These are phyloP conservation scores for Callyntrura guangdongensis DNA, from an alignment of 2,888 invertebrate genomes.

Conservation along the genomic window DNA sequence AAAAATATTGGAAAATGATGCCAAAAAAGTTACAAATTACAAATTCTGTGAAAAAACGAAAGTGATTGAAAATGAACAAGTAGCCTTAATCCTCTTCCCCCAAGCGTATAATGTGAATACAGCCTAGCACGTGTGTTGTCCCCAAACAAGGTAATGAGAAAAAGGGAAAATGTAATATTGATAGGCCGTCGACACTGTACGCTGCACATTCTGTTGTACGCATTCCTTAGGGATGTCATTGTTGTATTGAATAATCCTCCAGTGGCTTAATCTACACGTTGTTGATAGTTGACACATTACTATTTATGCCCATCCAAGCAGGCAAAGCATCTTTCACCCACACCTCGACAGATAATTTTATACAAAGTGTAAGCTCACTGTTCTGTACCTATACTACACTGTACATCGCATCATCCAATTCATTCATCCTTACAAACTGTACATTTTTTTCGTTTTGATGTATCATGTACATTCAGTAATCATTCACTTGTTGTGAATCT, in stretches of 20 bases:
- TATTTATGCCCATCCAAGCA: slow-evolving; percentile 52
- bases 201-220: slow-evolving; percentile 6
- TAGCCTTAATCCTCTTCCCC: slow-evolving; percentile 11
- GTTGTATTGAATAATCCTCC: slow-evolving; percentile 69
- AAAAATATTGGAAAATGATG: neutral
- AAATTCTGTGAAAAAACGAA: neutral
- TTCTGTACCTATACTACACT: neutral
- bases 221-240: slow-evolving; percentile 70
- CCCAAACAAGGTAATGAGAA: slow-evolving; percentile 48
- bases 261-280: slow-evolving; percentile 66
- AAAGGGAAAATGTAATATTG: slow-evolving; percentile 62
- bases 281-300: slow-evolving; percentile 68
- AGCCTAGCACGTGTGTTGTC: slow-evolving; percentile 72
- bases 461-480: slow-evolving; percentile 42
- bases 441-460: slow-evolving; percentile 30
- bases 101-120: slow-evolving; percentile 5
- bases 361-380: neutral
- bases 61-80: neutral
- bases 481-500: slow-evolving; percentile 66
- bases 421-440: slow-evolving; percentile 11
- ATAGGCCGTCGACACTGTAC: slow-evolving; percentile 41
- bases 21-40: neutral
- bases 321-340: slow-evolving; percentile 62
- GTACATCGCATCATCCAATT: neutral
- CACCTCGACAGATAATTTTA: slow-evolving; percentile 31